Evolutionary conservation across 2,797 vertebrate genomes (phyloP).

Genomic region (Manis pentadactyla): DNA sequence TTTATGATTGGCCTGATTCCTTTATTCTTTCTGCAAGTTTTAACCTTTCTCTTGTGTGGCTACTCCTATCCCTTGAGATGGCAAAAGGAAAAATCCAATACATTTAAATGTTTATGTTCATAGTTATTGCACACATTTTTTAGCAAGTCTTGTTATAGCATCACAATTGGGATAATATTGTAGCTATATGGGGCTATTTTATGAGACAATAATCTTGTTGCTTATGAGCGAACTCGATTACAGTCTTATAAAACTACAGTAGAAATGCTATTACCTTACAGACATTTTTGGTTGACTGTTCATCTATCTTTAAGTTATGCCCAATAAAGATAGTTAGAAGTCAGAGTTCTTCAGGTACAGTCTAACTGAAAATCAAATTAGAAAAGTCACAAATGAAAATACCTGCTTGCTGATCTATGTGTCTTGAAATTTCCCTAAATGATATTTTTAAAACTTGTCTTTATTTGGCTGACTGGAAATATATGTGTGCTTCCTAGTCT

Average conservation of each 20-base stretch:
- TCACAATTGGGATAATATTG: slow-evolving; percentile 71
- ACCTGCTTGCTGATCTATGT: neutral
- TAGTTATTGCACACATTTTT: slow-evolving; percentile 77
- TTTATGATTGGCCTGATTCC: neutral
- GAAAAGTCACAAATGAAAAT: slow-evolving; percentile 69
- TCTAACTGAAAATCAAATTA: slow-evolving; percentile 71
- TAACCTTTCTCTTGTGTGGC: slow-evolving; percentile 32
- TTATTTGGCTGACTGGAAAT: slow-evolving; percentile 20
- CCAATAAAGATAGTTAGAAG: slow-evolving; percentile 79
- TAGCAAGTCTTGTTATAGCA: slow-evolving; percentile 63
- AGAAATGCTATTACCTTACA: slow-evolving; percentile 70
- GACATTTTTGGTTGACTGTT: slow-evolving; percentile 62
- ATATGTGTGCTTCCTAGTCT: neutral
- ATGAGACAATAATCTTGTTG: slow-evolving; percentile 84
- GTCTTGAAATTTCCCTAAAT: neutral
- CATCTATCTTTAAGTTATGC: slow-evolving; percentile 77
- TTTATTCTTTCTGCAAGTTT: neutral
- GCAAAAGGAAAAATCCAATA: slow-evolving; percentile 38
- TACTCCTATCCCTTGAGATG: neutral
- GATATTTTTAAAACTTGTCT: neutral
- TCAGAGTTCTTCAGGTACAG: slow-evolving; percentile 59
- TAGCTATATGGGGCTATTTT: slow-evolving; percentile 81
- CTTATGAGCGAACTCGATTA: slow-evolving; percentile 83
- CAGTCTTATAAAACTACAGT: slow-evolving; percentile 80
- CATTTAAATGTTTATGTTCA: slow-evolving; percentile 80